Evolutionary conservation across 2,113 vertebrate genomes (phyloP).

Genomic region (Phaethornis superciliosus): DNA sequence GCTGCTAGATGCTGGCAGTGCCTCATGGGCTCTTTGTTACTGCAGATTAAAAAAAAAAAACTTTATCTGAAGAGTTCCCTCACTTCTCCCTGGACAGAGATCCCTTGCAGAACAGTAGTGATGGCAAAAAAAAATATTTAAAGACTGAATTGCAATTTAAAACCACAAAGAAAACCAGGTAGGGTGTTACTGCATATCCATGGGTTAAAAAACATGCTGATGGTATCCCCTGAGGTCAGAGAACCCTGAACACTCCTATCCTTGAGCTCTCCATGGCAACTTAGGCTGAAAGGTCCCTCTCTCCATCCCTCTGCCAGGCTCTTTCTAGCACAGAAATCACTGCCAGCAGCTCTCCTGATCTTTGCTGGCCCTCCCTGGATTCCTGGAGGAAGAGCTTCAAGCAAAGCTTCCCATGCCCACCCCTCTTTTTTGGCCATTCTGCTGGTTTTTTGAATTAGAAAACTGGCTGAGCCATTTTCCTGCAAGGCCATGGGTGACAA

Average conservation of each 20-base stretch:
- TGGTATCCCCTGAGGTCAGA: background rate
- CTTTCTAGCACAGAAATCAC: background rate
- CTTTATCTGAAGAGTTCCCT: too few species aligned
- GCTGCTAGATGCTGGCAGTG: background rate
- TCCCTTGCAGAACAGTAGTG: background rate
- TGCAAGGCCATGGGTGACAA: too few species aligned
- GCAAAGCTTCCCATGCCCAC: background rate
- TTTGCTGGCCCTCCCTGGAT: background rate
- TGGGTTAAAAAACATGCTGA: background rate
- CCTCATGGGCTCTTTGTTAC: background rate
- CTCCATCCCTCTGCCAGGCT: background rate
- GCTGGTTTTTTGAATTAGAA: background rate
- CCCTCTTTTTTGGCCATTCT: background rate
- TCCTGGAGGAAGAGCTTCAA: background rate
- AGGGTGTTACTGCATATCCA: background rate
- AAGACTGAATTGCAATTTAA: background rate
- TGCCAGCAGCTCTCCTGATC: background rate
- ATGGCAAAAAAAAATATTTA: background rate
- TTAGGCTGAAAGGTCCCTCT: background rate
- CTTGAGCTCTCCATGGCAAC: background rate
- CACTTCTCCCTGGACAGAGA: background rate
- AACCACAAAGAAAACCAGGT: background rate
- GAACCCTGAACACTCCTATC: background rate
- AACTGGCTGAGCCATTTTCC: too few species aligned
- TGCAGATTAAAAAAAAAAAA: background rate